These are phyloP conservation scores for Dromius quadrimaculatus DNA, from an alignment of 2,888 invertebrate species.

Conservation along the genomic window DNA sequence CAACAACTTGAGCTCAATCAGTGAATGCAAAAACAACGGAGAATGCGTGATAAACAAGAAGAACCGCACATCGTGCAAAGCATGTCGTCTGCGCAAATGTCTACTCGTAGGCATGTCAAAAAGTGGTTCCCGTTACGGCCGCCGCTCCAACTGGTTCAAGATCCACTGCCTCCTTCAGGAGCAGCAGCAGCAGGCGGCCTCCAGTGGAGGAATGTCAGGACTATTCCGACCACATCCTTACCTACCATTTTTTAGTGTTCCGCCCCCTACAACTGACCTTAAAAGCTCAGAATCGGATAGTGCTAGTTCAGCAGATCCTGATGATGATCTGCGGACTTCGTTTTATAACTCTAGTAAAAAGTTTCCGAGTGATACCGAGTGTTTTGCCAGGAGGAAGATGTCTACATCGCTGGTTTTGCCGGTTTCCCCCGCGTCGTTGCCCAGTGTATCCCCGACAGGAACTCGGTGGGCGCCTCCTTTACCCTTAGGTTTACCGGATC, in stretches of 20 bases:
- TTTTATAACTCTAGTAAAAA: slow-evolving; percentile 60
- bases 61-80: slow-evolving; percentile 95
- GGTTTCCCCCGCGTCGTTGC: slow-evolving; percentile 70
- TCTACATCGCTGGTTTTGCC: slow-evolving; percentile 60
- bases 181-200: slow-evolving; percentile 78
- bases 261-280: slow-evolving; percentile 62
- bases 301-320: slow-evolving; percentile 82
- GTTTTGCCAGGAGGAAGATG: slow-evolving; percentile 60
- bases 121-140: slow-evolving; percentile 91
- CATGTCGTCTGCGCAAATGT: slow-evolving; percentile 90
- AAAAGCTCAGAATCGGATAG: slow-evolving; percentile 78
- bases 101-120: slow-evolving; percentile 94
- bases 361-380: slow-evolving; percentile 63
- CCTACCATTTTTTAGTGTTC: slow-evolving; percentile 59
- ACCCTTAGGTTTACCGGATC: slow-evolving; percentile 62
- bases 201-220: too few species aligned
- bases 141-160: slow-evolving; percentile 96
- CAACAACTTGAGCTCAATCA: slow-evolving; percentile 90
- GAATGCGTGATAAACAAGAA: slow-evolving; percentile 95
- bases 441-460: slow-evolving; percentile 69
- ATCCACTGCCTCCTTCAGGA: slow-evolving; percentile 93
- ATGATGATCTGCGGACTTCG: slow-evolving; percentile 71
- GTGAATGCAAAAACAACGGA: slow-evolving; percentile 94
- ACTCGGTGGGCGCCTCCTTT: slow-evolving; percentile 49
- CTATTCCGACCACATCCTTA: slow-evolving; percentile 63